Base-by-base conservation (phyloP, 2,113 vertebrate species). In the Esox niger region DNA sequence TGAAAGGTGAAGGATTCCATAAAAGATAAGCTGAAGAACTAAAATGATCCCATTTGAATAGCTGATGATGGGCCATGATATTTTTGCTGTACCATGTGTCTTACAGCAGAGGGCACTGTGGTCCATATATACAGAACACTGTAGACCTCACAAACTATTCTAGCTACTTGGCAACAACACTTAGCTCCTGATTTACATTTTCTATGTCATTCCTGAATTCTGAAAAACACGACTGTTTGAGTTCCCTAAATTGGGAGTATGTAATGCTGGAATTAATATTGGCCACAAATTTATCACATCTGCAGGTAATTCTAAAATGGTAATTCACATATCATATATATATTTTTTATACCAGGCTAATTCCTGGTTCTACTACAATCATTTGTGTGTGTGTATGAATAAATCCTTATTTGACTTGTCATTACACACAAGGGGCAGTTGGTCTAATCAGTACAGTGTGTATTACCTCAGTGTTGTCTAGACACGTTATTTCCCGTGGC, bases 381-480 rank as follows among this genome's bases (percentile, higher is more conserved):
- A 15, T 38, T 13, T 38, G 2, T 9, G 35, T n/a, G n/a, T n/a
- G n/a, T n/a, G n/a, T n/a, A n/a, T n/a, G n/a, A n/a, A n/a, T n/a
- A n/a, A n/a, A n/a, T n/a, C n/a, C n/a, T n/a, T n/a, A n/a, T n/a
- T n/a, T 43, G 38, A 15, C 38, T 43, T 15, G 17, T 43, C 11
- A 43, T 43, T 43, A 43, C 5, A 43, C 17, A 43, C 38, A 43
- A 15, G 38, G n/a, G n/a, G n/a, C n/a, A n/a, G 38, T 43, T 15
- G 17, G 38, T 43, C 13, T 17, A 10, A 43, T 43, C 38, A 43
- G 38, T 10, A 43, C 25, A 47, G 27, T 43, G 4, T 0, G 66
- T 93, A n/a, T n/a, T n/a, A 99, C 97, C 95, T 99, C 97, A 38
- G 93, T 96, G 54, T 91, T 94, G 85, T 97, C 96, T 77, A 98